A percentile compares a stretch with the other conserved stretches of the same genome.
phyloP scores from a whole-genome alignment of 2,113 vertebrate genomes.

The Pomatostomus ruficeps region DNA sequence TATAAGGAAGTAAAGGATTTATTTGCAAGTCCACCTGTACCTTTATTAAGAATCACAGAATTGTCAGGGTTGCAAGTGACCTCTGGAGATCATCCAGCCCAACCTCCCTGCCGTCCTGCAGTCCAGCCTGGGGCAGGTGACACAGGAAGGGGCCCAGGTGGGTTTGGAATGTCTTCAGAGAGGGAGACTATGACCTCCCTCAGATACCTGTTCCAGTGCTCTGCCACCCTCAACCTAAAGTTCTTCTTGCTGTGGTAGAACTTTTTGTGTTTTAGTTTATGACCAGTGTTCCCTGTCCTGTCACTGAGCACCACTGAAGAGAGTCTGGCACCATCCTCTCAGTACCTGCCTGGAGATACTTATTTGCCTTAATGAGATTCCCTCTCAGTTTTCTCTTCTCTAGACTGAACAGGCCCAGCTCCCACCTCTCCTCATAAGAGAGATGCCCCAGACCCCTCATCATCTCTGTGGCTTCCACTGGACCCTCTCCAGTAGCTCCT shows the following conservation, averaged over 20 bases:
- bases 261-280: background rate
- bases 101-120: background rate
- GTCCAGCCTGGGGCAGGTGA: background rate
- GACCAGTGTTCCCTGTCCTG: background rate
- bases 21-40: background rate
- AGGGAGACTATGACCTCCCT: background rate
- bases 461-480: background rate
- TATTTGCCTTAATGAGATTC: background rate
- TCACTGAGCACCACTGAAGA: background rate
- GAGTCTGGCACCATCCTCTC: background rate
- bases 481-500: background rate
- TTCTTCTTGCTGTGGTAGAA: background rate
- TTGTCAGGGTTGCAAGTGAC: background rate
- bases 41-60: background rate
- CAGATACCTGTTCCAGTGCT: background rate
- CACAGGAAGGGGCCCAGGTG: background rate
- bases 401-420: background rate
- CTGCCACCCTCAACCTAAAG: background rate
- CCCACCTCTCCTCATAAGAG: background rate
- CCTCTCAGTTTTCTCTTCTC: background rate
- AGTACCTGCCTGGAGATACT: background rate
- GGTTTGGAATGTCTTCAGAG: background rate
- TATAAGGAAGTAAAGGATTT: background rate
- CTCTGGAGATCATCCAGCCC: background rate
- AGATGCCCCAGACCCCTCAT: background rate